phyloP scores from a whole-genome alignment of 2,888 invertebrate species.

The Mimumesa dahlbomi region DNA sequence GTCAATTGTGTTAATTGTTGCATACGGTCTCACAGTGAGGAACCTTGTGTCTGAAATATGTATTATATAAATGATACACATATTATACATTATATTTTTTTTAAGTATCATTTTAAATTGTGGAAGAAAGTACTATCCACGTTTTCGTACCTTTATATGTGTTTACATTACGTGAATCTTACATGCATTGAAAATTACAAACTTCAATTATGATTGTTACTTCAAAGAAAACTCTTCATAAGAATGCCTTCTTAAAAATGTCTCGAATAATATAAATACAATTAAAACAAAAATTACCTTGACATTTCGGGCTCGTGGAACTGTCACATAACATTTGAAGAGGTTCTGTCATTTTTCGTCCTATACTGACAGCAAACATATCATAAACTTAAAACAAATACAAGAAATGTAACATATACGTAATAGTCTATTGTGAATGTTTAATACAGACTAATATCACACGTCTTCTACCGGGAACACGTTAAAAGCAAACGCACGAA shows the following conservation, averaged over 20 bases:
- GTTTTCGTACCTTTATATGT: background rate
- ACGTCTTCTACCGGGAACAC: constrained; percentile 11
- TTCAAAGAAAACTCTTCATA: too few relatives aligned
- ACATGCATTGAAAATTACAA: too few relatives aligned
- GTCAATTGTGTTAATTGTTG: constrained; percentile 95
- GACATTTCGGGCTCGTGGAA: constrained; percentile 12
- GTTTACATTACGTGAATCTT: constrained; percentile 22
- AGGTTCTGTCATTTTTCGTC: constrained; percentile 72
- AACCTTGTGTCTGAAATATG: constrained; percentile 77
- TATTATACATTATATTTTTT: too few relatives aligned
- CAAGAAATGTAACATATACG: constrained; percentile 60
- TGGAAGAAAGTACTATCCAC: background rate
- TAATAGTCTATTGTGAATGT: constrained; percentile 66
- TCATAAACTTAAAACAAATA: constrained; percentile 59
- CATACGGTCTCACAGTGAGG: constrained; percentile 88
- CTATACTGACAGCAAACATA: constrained; percentile 71
- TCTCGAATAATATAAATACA: background rate
- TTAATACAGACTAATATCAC: constrained; percentile 4
- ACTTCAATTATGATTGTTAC: too few relatives aligned
- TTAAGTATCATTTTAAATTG: background rate
- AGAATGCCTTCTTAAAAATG: too few relatives aligned
- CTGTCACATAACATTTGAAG: background rate
- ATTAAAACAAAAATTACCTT: constrained; percentile 2
- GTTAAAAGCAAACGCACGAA: constrained; percentile 18
- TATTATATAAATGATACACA: too few relatives aligned